Conservation (phyloP, 1,140 invertebrate species). For the Drosophila jambulina region DNA sequence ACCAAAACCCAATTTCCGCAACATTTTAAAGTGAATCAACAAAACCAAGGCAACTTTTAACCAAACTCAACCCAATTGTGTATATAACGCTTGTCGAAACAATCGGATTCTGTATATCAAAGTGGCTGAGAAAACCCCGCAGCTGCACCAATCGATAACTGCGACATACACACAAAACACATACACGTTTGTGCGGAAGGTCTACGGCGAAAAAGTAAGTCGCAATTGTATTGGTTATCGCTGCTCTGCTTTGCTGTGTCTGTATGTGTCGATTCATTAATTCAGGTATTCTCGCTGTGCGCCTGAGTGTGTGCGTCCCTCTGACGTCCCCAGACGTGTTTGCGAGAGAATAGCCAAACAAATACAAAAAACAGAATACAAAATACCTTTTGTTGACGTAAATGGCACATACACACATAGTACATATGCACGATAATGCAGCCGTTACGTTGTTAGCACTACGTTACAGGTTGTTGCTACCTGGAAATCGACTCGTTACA, state of each 20-base stretch:
- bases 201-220: conserved; percentile 83
- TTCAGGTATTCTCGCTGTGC: conserved; percentile 49
- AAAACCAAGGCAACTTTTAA: conserved; percentile 71
- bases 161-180: conserved; percentile 69
- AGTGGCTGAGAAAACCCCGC: conserved; percentile 69
- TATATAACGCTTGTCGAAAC: conserved; percentile 45
- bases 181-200: conserved; percentile 71
- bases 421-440: conserved; percentile 22
- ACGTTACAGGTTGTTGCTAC: conserved; percentile 48
- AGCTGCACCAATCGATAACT: conserved; percentile 74
- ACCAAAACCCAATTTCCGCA: conserved; percentile 51
- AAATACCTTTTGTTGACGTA: conserved; percentile 59
- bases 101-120: conserved; percentile 66
- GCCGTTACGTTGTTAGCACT: conserved; percentile 44
- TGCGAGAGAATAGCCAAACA: conserved; percentile 33
- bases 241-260: conserved; percentile 10
- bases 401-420: conserved; percentile 48
- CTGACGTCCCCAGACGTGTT: conserved; percentile 30
- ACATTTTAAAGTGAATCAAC: conserved; percentile 60
- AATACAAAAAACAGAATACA: conserved; percentile 13
- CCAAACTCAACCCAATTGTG: conserved; percentile 58
- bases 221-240: conserved; percentile 68
- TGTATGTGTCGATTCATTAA: conserved; percentile 54
- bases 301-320: conserved; percentile 9
- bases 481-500: conserved; percentile 31